Evolutionary conservation across 2,797 vertebrate genomes (phyloP).

Genomic region (Oreochromis mossambicus): DNA sequence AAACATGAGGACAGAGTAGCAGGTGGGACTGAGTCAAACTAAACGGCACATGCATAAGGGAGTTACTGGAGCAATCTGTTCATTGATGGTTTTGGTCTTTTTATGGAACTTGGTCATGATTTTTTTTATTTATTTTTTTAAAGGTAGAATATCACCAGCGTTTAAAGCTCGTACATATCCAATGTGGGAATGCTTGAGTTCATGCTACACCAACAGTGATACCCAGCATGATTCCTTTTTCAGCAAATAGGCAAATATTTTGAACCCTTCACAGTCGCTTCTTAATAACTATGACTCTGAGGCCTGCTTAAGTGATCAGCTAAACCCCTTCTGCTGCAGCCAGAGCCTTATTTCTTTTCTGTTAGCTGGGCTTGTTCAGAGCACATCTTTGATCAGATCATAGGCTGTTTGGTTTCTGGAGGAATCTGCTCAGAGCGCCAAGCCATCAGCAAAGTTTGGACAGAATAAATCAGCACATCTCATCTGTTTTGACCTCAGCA

Average conservation of each 20-base stretch:
- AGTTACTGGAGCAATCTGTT: background rate
- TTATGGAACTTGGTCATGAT: background rate
- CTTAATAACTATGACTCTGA: background rate
- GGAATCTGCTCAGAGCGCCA: background rate
- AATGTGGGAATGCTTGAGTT: background rate
- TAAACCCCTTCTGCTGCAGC: background rate
- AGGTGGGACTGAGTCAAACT: background rate
- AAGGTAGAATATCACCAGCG: background rate
- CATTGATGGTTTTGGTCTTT: background rate
- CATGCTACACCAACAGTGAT: background rate
- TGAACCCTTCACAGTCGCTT: background rate
- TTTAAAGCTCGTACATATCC: background rate
- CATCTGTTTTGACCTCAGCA: conserved; percentile 13
- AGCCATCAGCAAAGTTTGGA: background rate
- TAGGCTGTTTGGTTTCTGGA: background rate
- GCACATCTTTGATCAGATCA: background rate
- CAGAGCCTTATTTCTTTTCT: conserved; percentile 22
- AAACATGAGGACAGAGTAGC: background rate
- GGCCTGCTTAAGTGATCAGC: background rate
- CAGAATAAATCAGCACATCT: background rate
- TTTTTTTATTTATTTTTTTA: background rate
- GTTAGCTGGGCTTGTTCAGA: background rate
- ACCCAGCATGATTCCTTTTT: background rate
- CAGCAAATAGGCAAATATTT: background rate
- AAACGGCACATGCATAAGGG: background rate